phyloP scores from a whole-genome alignment of 1,140 invertebrate genomes.

The Holotrichia oblita region DNA sequence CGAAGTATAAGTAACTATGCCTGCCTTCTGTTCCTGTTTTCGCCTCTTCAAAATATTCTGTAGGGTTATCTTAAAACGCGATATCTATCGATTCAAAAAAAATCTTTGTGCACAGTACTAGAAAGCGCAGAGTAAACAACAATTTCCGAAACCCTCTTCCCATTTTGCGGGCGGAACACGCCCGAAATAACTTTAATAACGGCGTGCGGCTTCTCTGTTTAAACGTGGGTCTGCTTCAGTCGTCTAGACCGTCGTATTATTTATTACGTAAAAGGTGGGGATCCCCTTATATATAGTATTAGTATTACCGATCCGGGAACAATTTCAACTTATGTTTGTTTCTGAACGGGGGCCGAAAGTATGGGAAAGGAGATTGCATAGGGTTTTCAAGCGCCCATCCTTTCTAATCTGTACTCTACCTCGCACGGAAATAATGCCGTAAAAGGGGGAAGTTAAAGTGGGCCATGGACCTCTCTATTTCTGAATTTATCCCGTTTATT shows the following conservation, averaged over 20 bases:
- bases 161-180: conserved; percentile 4
- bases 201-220: background rate
- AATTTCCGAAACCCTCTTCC: conserved; percentile 22
- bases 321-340: conserved; percentile 22
- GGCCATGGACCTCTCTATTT: background rate
- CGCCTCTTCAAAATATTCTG: background rate
- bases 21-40: too few species aligned
- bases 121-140: conserved; percentile 10
- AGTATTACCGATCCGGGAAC: conserved; percentile 30
- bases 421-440: conserved; percentile 3
- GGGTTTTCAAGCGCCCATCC: background rate
- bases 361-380: background rate
- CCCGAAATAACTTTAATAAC: conserved; percentile 30
- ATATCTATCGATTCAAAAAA: background rate
- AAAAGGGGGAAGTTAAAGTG: background rate
- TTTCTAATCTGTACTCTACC: background rate
- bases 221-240: background rate
- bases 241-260: conserved; percentile 18
- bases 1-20: too few species aligned
- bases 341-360: background rate
- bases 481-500: too few species aligned
- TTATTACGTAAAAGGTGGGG: conserved; percentile 22
- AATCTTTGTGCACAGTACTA: background rate
- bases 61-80: background rate
- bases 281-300: background rate